These are phyloP conservation scores for Hylia prasina DNA, from an alignment of 2,113 vertebrate species.

Conservation along the genomic window DNA sequence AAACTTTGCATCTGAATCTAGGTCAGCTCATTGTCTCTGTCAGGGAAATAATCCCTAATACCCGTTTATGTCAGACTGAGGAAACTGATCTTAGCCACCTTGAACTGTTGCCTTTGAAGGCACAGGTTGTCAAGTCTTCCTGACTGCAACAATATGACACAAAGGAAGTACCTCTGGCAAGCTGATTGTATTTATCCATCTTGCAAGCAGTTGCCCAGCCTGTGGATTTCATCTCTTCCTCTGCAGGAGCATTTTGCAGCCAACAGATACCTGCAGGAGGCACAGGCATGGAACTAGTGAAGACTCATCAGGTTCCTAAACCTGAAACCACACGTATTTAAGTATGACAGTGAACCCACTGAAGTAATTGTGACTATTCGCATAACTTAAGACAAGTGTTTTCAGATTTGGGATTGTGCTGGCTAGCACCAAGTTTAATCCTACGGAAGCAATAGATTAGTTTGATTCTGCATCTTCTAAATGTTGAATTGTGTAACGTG, in stretches of 20 bases:
- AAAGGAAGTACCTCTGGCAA: not conserved
- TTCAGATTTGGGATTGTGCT: not conserved
- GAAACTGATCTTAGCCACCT: not conserved
- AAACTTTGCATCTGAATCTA: slow-evolving; percentile 14
- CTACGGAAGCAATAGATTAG: not conserved
- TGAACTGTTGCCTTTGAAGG: not conserved
- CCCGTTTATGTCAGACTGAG: not conserved
- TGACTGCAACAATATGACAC: not conserved
- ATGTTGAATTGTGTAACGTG: not conserved
- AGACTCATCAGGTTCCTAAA: not conserved
- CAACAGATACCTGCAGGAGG: not conserved
- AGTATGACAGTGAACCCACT: not conserved
- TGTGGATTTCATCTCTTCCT: not conserved
- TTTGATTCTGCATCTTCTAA: not conserved
- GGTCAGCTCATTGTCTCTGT: not conserved
- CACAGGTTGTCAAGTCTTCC: not conserved
- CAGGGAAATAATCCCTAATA: not conserved
- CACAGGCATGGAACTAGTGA: not conserved
- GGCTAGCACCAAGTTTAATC: not conserved
- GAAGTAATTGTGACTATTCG: not conserved
- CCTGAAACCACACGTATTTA: not conserved
- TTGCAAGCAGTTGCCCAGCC: not conserved
- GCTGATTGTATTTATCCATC: not conserved
- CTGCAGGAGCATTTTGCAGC: not conserved
- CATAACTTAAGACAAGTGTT: not conserved